Evolutionary conservation across 2,113 vertebrate species (phyloP).

Genomic region (Astur gentilis): DNA sequence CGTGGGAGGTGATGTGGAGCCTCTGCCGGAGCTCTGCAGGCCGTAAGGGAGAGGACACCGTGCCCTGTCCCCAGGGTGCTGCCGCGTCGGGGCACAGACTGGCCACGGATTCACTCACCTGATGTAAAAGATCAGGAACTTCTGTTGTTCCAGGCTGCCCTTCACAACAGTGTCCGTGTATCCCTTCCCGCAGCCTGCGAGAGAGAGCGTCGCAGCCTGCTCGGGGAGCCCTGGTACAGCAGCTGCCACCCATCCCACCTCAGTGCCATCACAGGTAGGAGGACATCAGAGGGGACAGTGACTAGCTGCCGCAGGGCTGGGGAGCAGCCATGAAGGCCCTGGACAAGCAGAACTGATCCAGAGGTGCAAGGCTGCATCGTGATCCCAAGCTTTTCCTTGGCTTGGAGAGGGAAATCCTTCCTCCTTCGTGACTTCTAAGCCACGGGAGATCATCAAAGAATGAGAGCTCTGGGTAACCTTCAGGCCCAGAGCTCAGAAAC

Average conservation of each 20-base stretch:
- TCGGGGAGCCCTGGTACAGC: background rate
- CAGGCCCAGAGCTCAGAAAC: background rate
- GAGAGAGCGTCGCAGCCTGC: background rate
- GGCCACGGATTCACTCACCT: slow-evolving; percentile 69
- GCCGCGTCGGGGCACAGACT: rapidly evolving
- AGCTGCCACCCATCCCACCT: background rate
- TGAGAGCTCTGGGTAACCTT: background rate
- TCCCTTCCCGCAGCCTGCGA: slow-evolving; percentile 80
- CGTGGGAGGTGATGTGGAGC: background rate
- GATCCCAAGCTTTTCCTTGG: background rate
- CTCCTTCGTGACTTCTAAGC: background rate
- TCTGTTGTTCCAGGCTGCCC: slow-evolving; percentile 78
- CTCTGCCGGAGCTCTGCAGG: background rate
- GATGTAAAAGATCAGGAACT: slow-evolving; percentile 86
- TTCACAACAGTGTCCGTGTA: slow-evolving; percentile 84
- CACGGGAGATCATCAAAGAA: background rate
- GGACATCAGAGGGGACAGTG: background rate
- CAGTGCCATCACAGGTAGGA: background rate
- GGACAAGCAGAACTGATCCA: background rate
- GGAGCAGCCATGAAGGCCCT: background rate
- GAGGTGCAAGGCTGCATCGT: background rate
- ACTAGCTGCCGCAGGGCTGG: background rate
- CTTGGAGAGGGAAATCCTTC: background rate
- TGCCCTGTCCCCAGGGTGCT: background rate
- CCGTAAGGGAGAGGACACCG: background rate